phyloP scores from a whole-genome alignment of 2,888 invertebrate genomes.

The Hyppa rectilinea region DNA sequence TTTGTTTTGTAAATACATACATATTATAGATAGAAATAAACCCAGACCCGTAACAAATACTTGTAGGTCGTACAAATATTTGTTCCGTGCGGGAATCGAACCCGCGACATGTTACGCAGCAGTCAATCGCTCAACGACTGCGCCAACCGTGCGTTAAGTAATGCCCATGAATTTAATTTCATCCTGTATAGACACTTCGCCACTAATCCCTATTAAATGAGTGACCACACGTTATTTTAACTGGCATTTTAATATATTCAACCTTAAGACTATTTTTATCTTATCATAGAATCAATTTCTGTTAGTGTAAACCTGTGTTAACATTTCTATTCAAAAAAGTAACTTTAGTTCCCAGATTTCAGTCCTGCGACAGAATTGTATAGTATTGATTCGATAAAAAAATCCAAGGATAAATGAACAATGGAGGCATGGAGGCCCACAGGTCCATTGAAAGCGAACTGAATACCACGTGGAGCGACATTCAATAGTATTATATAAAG shows the following conservation, averaged over 20 bases:
- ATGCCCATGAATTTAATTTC: too few relatives aligned
- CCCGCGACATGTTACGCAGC: too few relatives aligned
- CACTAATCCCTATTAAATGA: not conserved
- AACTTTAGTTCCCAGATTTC: conserved; percentile 1
- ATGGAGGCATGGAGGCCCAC: conserved; percentile 54
- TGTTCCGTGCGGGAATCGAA: too few relatives aligned
- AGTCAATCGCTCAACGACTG: too few relatives aligned
- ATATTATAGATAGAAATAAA: too few relatives aligned
- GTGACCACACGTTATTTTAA: not conserved
- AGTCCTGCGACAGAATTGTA: conserved; percentile 16
- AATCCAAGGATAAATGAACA: conserved; percentile 73
- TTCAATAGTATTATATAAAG: conserved; percentile 69
- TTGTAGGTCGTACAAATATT: too few relatives aligned
- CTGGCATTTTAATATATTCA: not conserved
- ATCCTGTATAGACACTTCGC: too few relatives aligned
- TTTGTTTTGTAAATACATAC: too few relatives aligned
- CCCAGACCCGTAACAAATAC: too few relatives aligned
- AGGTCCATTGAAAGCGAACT: conserved; percentile 68
- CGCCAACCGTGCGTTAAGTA: too few relatives aligned
- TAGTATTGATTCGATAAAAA: conserved; percentile 62
- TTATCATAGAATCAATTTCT: not conserved
- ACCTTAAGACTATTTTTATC: not conserved
- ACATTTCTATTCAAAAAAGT: not conserved
- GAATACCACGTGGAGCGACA: conserved; percentile 62
- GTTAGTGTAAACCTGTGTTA: not conserved